Conservation (phyloP, 1,140 invertebrate genomes). For the Anoplolepis gracilipes region DNA sequence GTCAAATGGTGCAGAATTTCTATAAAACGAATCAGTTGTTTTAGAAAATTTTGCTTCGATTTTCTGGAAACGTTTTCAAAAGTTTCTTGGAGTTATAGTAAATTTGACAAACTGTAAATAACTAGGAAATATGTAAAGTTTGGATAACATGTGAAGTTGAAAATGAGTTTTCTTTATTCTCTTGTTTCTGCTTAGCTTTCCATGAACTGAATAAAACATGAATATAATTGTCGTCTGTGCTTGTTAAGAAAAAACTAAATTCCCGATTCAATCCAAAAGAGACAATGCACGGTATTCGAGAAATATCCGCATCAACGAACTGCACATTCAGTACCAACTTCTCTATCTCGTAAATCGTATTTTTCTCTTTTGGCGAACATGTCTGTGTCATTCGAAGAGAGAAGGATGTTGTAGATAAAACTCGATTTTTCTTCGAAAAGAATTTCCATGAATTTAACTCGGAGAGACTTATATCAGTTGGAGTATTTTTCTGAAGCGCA, state of each 20-base stretch:
- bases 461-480: background rate
- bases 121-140: background rate
- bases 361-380: slow-evolving; percentile 3
- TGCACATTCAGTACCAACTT: background rate
- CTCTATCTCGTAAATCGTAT: slow-evolving; percentile 13
- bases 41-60: background rate
- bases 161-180: background rate
- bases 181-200: background rate
- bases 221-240: background rate
- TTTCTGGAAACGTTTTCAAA: background rate
- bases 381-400: background rate
- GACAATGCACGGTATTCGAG: background rate
- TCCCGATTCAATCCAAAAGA: background rate
- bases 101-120: no score
- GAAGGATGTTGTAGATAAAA: slow-evolving; percentile 8
- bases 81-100: no score
- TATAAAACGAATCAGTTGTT: no score
- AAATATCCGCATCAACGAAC: background rate
- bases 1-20: background rate
- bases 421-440: slow-evolving; percentile 10
- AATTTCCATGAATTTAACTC: slow-evolving; percentile 27
- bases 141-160: background rate
- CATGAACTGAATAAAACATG: background rate
- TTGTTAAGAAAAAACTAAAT: background rate
- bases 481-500: slow-evolving; percentile 9